Evolutionary conservation across 92 coral and sea anemone genomes (phyloP).

Genomic region (Actinostola sp.): DNA sequence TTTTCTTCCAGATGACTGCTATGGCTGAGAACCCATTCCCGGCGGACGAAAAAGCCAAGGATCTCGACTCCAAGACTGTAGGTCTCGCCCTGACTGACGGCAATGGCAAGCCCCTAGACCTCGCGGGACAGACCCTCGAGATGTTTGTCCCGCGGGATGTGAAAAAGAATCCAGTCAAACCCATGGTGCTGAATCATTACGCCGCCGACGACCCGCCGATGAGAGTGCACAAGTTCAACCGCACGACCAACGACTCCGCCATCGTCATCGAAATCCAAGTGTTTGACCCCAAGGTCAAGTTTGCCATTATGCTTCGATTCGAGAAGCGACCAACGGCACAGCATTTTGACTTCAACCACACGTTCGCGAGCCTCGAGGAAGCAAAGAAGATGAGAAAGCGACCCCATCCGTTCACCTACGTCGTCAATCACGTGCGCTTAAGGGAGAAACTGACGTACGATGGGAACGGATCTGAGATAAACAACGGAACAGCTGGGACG

Average conservation of each 20-base stretch:
- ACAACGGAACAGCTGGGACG: conserved; percentile 55
- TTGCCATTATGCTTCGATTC: conserved; percentile 58
- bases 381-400: conserved; percentile 80
- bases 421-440: conserved; percentile 58
- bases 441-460: conserved; percentile 48
- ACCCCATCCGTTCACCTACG: conserved; percentile 86
- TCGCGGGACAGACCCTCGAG: conserved; percentile 77
- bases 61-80: conserved; percentile 84
- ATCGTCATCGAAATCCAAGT: conserved; percentile 71
- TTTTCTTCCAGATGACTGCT: conserved; percentile 71
- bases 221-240: conserved; percentile 94
- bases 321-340: conserved; percentile 77
- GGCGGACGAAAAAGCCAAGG: conserved; percentile 74
- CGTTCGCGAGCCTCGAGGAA: conserved; percentile 68
- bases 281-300: conserved; percentile 71
- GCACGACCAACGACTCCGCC: conserved; percentile 70
- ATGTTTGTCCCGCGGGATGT: conserved; percentile 86
- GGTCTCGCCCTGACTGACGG: conserved; percentile 85
- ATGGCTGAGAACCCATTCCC: conserved; percentile 88
- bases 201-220: conserved; percentile 76
- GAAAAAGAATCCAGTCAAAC: conserved; percentile 69
- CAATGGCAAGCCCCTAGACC: conserved; percentile 82
- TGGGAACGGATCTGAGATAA: conserved; percentile 46
- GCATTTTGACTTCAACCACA: conserved; percentile 74
- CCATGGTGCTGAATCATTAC: conserved; percentile 75